These are phyloP conservation scores for Edolisoma coerulescens DNA, from an alignment of 2,113 vertebrate species.

Conservation along the genomic window DNA sequence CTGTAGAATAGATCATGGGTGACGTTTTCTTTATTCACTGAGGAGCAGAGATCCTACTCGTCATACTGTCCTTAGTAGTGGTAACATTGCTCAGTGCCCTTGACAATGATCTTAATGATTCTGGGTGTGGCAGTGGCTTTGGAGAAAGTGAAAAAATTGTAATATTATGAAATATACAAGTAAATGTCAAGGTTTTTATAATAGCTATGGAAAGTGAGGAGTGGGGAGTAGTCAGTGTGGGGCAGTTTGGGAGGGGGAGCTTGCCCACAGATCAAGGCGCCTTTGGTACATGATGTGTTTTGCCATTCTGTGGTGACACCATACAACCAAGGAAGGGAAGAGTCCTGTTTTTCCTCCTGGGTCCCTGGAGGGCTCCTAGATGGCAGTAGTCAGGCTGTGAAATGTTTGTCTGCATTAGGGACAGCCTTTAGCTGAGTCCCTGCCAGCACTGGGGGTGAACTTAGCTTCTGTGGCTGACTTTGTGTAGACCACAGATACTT, in stretches of 20 bases:
- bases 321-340: accelerated
- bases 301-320: accelerated
- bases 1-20: background rate
- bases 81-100: background rate
- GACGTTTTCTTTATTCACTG: background rate
- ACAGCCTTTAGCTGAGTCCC: background rate
- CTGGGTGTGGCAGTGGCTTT: background rate
- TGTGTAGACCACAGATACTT: background rate
- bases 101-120: background rate
- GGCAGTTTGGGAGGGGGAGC: background rate
- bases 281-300: accelerated
- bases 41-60: background rate
- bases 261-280: background rate
- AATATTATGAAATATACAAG: background rate
- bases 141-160: background rate
- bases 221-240: background rate
- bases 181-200: background rate
- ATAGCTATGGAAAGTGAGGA: background rate
- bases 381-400: background rate
- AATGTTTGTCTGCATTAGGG: background rate
- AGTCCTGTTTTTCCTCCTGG: background rate
- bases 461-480: background rate
- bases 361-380: background rate
- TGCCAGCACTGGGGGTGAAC: background rate
- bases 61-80: background rate